phyloP scores from a whole-genome alignment of 2,113 vertebrate species.

The Anarhynchus alexandrinus region DNA sequence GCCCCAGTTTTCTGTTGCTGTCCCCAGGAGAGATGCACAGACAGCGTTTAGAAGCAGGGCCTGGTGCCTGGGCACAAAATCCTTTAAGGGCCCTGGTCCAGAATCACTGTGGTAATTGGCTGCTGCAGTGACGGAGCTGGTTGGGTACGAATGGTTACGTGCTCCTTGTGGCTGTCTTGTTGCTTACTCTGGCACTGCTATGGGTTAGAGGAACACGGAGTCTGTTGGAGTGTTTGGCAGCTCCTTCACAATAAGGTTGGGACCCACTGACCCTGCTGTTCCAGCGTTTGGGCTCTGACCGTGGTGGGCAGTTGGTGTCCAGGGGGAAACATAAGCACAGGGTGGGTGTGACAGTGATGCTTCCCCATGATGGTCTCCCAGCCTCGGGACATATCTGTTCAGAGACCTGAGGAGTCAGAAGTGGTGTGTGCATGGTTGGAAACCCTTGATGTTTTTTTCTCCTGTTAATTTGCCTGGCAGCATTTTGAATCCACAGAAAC shows the following conservation, averaged over 20 bases:
- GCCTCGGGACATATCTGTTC: background rate
- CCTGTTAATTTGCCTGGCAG: background rate
- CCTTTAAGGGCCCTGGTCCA: background rate
- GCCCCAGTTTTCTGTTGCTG: background rate
- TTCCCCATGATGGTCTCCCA: background rate
- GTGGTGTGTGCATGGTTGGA: background rate
- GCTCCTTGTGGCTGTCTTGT: background rate
- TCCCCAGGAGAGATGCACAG: background rate
- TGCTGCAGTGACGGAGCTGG: background rate
- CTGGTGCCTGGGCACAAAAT: background rate
- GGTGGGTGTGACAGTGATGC: background rate
- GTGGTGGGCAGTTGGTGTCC: background rate
- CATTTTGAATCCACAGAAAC: background rate
- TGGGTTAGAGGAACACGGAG: background rate
- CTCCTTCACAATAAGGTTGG: background rate
- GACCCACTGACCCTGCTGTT: background rate
- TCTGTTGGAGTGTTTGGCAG: background rate
- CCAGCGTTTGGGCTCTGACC: background rate
- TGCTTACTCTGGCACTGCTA: background rate
- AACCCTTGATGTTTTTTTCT: background rate
- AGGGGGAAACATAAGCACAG: background rate
- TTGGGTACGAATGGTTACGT: accelerated
- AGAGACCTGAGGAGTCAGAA: background rate
- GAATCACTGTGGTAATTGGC: accelerated
- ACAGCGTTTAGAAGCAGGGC: background rate